phyloP scores from a whole-genome alignment of 2,888 invertebrate genomes.

The Macrophya alboannulata region DNA sequence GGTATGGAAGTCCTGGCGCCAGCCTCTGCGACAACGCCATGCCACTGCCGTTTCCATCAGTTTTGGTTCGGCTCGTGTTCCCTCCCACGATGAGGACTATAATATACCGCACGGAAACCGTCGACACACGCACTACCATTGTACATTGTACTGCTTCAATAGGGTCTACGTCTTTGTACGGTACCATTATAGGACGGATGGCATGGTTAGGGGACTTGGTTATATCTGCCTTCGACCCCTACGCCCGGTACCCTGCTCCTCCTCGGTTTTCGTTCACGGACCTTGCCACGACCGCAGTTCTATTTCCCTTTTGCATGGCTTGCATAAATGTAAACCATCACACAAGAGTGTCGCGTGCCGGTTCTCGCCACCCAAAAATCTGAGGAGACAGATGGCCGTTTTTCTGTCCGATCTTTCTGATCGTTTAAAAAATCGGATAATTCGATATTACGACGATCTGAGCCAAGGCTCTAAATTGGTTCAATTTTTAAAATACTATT shows the following conservation, averaged over 20 bases:
- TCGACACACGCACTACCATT: slow-evolving; percentile 44
- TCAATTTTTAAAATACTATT: too few species aligned
- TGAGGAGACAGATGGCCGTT: slow-evolving; percentile 2
- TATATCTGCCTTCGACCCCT: background rate
- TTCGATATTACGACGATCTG: background rate
- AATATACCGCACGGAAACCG: slow-evolving; percentile 49
- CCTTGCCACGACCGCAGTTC: background rate
- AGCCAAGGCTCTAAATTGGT: background rate
- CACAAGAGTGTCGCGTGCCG: slow-evolving; percentile 14
- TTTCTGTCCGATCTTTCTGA: background rate
- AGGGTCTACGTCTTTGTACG: slow-evolving; percentile 47
- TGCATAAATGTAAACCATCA: background rate
- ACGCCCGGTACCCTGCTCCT: background rate
- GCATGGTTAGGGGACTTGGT: slow-evolving; percentile 19
- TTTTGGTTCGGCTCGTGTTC: slow-evolving; percentile 18
- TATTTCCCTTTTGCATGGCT: slow-evolving; percentile 16
- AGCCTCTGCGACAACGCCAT: background rate
- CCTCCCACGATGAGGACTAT: slow-evolving; percentile 10
- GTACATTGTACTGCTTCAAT: slow-evolving; percentile 49
- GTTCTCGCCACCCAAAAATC: background rate
- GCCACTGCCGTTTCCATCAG: slow-evolving; percentile 34
- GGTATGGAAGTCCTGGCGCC: background rate
- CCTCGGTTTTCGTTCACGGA: background rate
- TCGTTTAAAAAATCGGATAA: background rate
- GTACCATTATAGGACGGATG: slow-evolving; percentile 45